Conservation (phyloP, 2,888 invertebrate genomes). For the Pharmacophagus antenor region DNA sequence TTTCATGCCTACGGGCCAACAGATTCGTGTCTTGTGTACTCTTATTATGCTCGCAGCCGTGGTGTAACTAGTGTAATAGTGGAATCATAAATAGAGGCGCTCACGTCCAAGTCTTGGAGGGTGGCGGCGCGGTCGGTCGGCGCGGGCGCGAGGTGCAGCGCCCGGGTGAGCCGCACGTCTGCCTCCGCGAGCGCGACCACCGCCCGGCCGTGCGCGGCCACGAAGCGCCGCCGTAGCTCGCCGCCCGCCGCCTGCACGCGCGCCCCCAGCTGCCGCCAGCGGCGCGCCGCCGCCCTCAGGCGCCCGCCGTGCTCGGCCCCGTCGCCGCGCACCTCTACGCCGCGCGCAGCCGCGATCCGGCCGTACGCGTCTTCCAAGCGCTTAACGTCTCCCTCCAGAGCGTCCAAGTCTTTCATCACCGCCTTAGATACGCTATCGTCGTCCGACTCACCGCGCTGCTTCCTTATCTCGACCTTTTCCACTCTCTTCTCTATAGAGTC, state of each 20-base stretch:
- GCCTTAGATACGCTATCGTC: constrained; percentile 82
- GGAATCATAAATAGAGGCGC: constrained; percentile 39
- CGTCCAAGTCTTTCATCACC: constrained; percentile 80
- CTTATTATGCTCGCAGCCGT: too few relatives aligned
- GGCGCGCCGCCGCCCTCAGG: constrained; percentile 82
- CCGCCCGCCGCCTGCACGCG: constrained; percentile 81
- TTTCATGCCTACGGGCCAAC: too few relatives aligned
- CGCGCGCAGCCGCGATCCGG: constrained; percentile 83
- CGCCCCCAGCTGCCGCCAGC: constrained; percentile 84
- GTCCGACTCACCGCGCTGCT: constrained; percentile 65
- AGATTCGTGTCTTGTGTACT: background rate
- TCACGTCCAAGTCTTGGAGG: constrained; percentile 72
- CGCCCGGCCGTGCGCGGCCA: constrained; percentile 85
- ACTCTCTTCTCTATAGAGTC: constrained; percentile 81
- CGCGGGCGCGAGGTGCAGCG: constrained; percentile 82
- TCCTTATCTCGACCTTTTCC: constrained; percentile 72
- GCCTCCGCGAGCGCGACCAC: constrained; percentile 86
- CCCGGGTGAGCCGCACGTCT: constrained; percentile 86
- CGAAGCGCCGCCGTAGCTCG: constrained; percentile 84
- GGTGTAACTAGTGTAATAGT: too few relatives aligned
- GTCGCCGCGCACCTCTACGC: constrained; percentile 82
- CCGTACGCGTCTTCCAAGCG: constrained; percentile 86
- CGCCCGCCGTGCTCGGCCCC: constrained; percentile 85
- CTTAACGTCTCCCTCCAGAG: constrained; percentile 82
- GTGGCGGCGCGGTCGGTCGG: constrained; percentile 66